These are phyloP conservation scores for Zygaena filipendulae DNA, from an alignment of 2,888 invertebrate genomes.

Conservation along the genomic window DNA sequence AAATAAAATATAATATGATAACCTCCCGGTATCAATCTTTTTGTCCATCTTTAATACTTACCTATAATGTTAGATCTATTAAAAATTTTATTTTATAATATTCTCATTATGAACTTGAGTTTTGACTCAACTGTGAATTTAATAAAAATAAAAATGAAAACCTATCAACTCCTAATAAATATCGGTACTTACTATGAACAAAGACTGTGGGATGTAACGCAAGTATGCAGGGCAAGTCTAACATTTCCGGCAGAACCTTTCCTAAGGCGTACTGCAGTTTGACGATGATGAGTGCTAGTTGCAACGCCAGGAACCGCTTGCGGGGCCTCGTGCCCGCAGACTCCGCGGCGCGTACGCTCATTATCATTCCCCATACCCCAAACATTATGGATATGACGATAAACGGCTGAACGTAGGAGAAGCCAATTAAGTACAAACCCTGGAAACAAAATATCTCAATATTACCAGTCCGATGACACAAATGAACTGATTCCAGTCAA, in stretches of 20 bases:
- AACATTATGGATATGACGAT: conserved; percentile 72
- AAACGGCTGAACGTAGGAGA: conserved; percentile 73
- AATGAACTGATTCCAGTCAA: too few species aligned
- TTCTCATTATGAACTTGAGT: too few species aligned
- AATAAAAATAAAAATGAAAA: conserved; percentile 1
- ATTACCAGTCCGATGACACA: neutral
- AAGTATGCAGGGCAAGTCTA: conserved; percentile 71
- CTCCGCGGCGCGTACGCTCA: conserved; percentile 62
- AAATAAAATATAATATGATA: too few species aligned
- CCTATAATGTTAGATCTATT: too few species aligned
- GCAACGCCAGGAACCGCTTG: conserved; percentile 68
- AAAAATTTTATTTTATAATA: too few species aligned
- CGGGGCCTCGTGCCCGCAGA: conserved; percentile 51
- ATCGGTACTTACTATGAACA: conserved; percentile 69
- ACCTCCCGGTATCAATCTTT: too few species aligned
- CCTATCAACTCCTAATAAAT: neutral
- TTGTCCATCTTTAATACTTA: too few species aligned
- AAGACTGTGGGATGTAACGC: conserved; percentile 74
- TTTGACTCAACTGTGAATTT: neutral
- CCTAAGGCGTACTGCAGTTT: conserved; percentile 74
- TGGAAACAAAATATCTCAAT: conserved; percentile 27
- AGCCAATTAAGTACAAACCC: conserved; percentile 67
- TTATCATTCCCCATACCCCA: conserved; percentile 76
- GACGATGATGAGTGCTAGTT: conserved; percentile 73
- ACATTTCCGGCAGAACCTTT: conserved; percentile 63